These are phyloP conservation scores for Myopa tessellatipennis DNA, from an alignment of 2,888 invertebrate species.

Conservation along the genomic window DNA sequence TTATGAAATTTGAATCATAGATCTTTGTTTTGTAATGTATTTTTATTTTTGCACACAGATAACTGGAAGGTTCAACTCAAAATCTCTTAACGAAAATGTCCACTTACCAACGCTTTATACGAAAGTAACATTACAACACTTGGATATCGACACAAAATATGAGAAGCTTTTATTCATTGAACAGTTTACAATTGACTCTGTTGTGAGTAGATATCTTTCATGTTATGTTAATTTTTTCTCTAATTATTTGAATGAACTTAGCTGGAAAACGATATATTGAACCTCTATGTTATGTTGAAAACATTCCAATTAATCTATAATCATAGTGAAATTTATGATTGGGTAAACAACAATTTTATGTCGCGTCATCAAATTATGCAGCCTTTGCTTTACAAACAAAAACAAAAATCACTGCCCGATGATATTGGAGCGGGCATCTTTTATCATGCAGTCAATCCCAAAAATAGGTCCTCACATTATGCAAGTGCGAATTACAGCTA, in stretches of 20 bases:
- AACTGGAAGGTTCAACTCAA: slow-evolving; percentile 73
- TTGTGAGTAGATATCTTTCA: slow-evolving; percentile 53
- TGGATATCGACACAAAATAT: slow-evolving; percentile 73
- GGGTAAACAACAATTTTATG: slow-evolving; percentile 72
- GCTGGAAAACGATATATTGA: slow-evolving; percentile 73
- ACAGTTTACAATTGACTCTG: slow-evolving; percentile 74
- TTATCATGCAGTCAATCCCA: slow-evolving; percentile 21
- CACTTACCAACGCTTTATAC: slow-evolving; percentile 73
- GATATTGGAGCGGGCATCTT: slow-evolving; percentile 49
- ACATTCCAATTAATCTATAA: slow-evolving; percentile 78
- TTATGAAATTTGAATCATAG: neutral
- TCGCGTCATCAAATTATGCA: slow-evolving; percentile 63
- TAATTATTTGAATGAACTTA: slow-evolving; percentile 45
- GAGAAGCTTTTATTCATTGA: slow-evolving; percentile 72
- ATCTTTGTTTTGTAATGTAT: neutral
- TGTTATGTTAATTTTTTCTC: slow-evolving; percentile 1
- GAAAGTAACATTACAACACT: slow-evolving; percentile 74
- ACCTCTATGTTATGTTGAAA: slow-evolving; percentile 77
- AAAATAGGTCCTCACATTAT: slow-evolving; percentile 12
- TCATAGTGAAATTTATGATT: slow-evolving; percentile 73
- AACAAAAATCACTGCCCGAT: slow-evolving; percentile 57
- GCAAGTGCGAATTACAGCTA: slow-evolving; percentile 46
- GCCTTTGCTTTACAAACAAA: slow-evolving; percentile 54
- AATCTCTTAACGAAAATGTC: slow-evolving; percentile 61
- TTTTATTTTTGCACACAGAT: slow-evolving; percentile 63